Evolutionary conservation across 1,140 invertebrate genomes (phyloP), one percentile per base, ranked within the genome.

Genomic region (Polypedilum pembai): DNA sequence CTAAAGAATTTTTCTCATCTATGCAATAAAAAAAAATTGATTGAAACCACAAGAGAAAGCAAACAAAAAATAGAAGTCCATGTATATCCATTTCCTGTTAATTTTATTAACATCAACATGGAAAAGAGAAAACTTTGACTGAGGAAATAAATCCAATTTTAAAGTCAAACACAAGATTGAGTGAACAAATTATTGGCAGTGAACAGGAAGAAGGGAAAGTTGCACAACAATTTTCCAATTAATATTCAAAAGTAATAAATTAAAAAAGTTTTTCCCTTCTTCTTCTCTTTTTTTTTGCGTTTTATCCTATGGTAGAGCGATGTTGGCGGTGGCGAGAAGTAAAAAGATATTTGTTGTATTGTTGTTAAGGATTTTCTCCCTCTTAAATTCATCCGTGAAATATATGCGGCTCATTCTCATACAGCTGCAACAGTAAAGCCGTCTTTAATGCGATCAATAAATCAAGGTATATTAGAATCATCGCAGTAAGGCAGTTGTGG

Each of bases 241-340:
- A 69, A 69, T 69, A 69, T 21, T 69, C 65, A 69, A 69, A 69
- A 69, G 65, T 69, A 69, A 69, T 69, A 69, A 69, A 69, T 69
- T 69, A 69, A 69, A 69, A 69, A 69, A 69, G 17, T 69, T 69
- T 33, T 56, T 56, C 45, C 45, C n/a, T 12, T 56, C 45, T 12
- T n/a, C n/a, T 56, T 56, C 3, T 15, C 15, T 56, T 56, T 56
- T 56, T 56, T 56, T 15, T 56, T 45, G 8, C 41, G 3, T 45
- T 33, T 3, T 33, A 33, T 66, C 18, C 65, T 20, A 2, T 69
- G 2, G 45, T 12, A 2, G 45, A 56, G 7, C n/a, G n/a, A 2
- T 8, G 45, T 56, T 56, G 45, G 1, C 45, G 4, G 45, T 56
- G 24, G 24, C n/a, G 45, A 56, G 45, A n/a, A 56, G 8, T n/a